Evolutionary conservation across 2,797 vertebrate species (phyloP).

Genomic region (Luscinia luscinia): DNA sequence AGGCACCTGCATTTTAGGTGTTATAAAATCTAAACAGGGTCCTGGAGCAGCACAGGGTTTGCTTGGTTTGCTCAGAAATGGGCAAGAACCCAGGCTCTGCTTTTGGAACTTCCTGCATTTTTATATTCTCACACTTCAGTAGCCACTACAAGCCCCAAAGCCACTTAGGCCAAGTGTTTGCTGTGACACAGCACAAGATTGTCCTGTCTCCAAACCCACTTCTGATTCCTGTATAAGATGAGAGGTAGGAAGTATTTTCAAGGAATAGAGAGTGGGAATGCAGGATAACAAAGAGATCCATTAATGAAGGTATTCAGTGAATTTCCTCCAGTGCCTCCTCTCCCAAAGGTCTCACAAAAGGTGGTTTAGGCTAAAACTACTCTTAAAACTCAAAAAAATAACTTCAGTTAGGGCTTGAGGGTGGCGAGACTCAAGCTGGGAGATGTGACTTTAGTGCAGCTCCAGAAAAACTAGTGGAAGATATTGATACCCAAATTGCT

Average conservation of each 20-base stretch:
- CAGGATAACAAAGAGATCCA: background rate
- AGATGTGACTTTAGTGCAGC: background rate
- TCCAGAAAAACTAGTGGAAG: background rate
- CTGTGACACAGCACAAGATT: background rate
- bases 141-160: background rate
- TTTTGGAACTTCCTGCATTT: constrained; percentile 10
- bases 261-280: constrained; percentile 5
- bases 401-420: background rate
- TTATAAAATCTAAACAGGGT: background rate
- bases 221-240: background rate
- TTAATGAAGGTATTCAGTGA: constrained; percentile 2
- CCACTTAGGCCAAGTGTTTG: background rate
- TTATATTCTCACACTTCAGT: background rate
- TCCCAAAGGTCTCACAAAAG: background rate
- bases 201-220: constrained; percentile 5
- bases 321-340: background rate
- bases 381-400: background rate
- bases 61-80: background rate
- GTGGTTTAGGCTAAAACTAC: background rate
- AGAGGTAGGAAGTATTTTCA: background rate
- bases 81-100: constrained; percentile 13
- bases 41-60: background rate
- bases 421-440: background rate
- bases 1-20: constrained; percentile 51
- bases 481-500: background rate